Base-by-base conservation (phyloP, 2,888 invertebrate genomes). In the Dione juno region DNA sequence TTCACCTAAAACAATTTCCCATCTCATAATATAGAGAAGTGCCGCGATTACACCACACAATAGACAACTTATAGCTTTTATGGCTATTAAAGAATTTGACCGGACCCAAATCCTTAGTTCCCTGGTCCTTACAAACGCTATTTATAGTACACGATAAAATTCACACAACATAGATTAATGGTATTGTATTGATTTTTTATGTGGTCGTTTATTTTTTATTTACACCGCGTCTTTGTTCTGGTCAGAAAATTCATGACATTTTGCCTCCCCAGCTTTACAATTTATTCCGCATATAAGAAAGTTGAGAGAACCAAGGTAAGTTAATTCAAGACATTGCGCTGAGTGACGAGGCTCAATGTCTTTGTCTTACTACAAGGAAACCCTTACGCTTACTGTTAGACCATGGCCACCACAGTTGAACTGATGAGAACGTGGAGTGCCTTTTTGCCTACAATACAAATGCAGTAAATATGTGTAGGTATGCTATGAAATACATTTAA, bases 51-150 rank as follows among this genome's bases (percentile, higher is more conserved):
- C n/a, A 7, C 45, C 61, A 6, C 45, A 45, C 45, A 61, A 61
- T 16, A 28, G 45, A 61, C 45, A 35, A 10, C 28, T 61, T 61
- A 61, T 61, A 35, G 45, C n/a, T 61, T 61, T 61, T 61, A 61
- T 61, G 28, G 61, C 28, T 45, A 35, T 45, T 61, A 61, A 61
- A 45, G 61, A 45, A 61, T 45, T 43, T 35, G 61, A 35, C 45
- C 45, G 45, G 7, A 61, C 10, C 61, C 35, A 6, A 45, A 43
- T 45, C 10, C 57, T 57, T 43, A 54, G 16, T 13, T 45, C 14
- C 14, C 37, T 52, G 35, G 57, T 45, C 45, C 45, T 45, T 43
- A 61, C 21, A n/a, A 28, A 43, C 43, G 59, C 41, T 43, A 45
- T 61, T 61, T n/a, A 45, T 61, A 45, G 35, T 45, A 10, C 9